Evolutionary conservation across 2,888 invertebrate genomes (phyloP), one percentile per base, ranked within the genome.

Genomic region (Bombylius major): DNA sequence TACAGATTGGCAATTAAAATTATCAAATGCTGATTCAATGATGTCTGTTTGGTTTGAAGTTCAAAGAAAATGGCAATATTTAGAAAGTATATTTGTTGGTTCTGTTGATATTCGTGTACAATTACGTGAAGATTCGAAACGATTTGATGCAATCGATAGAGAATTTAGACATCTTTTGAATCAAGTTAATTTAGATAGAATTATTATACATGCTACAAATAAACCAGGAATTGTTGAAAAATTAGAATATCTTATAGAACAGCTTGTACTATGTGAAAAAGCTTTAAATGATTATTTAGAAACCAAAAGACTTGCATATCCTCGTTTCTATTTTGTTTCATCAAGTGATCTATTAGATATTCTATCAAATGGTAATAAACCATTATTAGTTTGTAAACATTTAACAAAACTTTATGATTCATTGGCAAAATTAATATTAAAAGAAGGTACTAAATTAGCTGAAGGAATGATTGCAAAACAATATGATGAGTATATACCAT

Each of bases 311-410:
- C 77, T 95, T 61, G 89, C 90, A 0, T 96, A 94, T 76, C 96
- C 96, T 13, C 80, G 96, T 50, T 97, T 97, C 72, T 97, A 96
- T 73, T 97, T 97, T 69, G 89, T 96, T 0, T 95, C 95, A 0
- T 88, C 93, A 0, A 89, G 91, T 1, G 96, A 96, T 79, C 78
- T 97, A 56, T 77, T 97, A 23, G 95, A 85, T 66, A 85, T 85
- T 61, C 70, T 85, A 49, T 83, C 84, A 0, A 82, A 81, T 67
- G 95, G 95, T 58, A 96, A 95, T 71, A 87, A 89, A 74, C 84
- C 95, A 58, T 75, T 85, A 60, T 66, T 87, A 56, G 90, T 93
- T 3, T 80, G 83, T 63, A 82, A 84, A 47, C 96, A 96, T 71
- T 76, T 96, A 61, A 85, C 92, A 1, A 96, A 96, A 73, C 73